Base-by-base conservation (phyloP, 2,888 invertebrate genomes). In the Icerya purchasi region DNA sequence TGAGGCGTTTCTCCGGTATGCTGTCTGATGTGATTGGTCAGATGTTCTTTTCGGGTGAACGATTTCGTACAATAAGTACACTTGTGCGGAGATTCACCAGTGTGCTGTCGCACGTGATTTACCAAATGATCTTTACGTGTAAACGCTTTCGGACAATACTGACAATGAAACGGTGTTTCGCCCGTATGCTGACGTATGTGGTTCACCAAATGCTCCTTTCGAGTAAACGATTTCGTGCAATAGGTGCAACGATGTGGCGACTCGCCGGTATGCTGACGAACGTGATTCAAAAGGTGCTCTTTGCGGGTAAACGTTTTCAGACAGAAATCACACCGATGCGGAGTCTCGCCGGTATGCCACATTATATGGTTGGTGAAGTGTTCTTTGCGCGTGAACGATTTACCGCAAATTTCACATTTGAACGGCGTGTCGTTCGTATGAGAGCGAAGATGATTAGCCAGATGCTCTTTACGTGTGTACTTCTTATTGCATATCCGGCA, bases 311-410 rank as follows among this genome's bases (percentile, higher is more conserved):
- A 84, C 3, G 84, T 83, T 71, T 84, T 84, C 22, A 83, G 83
- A 70, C 84, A 84, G 72, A 83, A 84, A 69, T 84, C 83, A 69
- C 84, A 84, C 54, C 84, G 79, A 70, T 84, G 84, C 21, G 84
- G 84, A 1, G 84, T 83, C 70, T 84, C 85, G 54, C 83, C 79
- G 73, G 72, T 81, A 68, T 75, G 75, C 75, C 74, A 75, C 66
- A 87, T 65, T 19, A 69, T 68, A 64, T 69, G 69, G 62, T 68
- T 68, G 57, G 68, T 67, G 62, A 69, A 68, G 74, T 88, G 87
- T 75, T 88, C 88, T 76, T 87, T 88, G 70, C 87, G 78, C 62
- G 86, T 86, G 73, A 88, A 88, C 66, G 85, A 83, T 75, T 88
- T 88, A 57, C 66, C 66, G 62, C 67, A 70, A 55, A 68, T 66